phyloP scores from a whole-genome alignment of 2,888 invertebrate genomes.

The Thyatira batis region DNA sequence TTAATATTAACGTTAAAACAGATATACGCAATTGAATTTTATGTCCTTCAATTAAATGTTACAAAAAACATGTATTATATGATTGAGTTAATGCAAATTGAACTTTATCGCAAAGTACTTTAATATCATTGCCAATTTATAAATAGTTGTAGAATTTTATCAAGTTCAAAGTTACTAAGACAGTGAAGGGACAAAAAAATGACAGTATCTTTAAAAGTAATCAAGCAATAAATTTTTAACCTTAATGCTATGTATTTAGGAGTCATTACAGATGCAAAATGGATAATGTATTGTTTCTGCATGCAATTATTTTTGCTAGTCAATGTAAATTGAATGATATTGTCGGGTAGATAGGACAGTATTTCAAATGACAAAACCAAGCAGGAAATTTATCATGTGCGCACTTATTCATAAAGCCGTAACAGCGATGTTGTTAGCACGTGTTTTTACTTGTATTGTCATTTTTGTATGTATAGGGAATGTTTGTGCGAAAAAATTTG shows the following conservation, averaged over 20 bases:
- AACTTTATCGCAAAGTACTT: neutral
- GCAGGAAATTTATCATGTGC: conserved; percentile 7
- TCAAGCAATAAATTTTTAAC: too few relatives aligned
- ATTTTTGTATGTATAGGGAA: conserved; percentile 21
- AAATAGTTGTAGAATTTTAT: too few relatives aligned
- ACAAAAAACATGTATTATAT: neutral
- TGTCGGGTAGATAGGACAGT: neutral
- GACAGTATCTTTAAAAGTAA: too few relatives aligned
- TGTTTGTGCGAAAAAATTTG: conserved; percentile 47
- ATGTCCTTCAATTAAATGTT: neutral
- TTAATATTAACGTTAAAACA: neutral
- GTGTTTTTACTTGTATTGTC: conserved; percentile 39
- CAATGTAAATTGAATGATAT: conserved; percentile 12
- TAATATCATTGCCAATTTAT: too few relatives aligned
- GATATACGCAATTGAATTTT: neutral
- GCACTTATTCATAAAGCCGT: conserved; percentile 26
- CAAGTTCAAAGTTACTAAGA: too few relatives aligned
- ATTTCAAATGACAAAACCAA: neutral
- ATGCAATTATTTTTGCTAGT: neutral
- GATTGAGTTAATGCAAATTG: conserved; percentile 4
- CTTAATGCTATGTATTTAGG: neutral
- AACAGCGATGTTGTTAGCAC: conserved; percentile 50
- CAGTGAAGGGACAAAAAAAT: too few relatives aligned
- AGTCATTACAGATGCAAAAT: neutral
- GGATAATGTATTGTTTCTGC: neutral